Base-by-base conservation (phyloP, 2,888 invertebrate genomes). In the Hecatera dysodea region DNA sequence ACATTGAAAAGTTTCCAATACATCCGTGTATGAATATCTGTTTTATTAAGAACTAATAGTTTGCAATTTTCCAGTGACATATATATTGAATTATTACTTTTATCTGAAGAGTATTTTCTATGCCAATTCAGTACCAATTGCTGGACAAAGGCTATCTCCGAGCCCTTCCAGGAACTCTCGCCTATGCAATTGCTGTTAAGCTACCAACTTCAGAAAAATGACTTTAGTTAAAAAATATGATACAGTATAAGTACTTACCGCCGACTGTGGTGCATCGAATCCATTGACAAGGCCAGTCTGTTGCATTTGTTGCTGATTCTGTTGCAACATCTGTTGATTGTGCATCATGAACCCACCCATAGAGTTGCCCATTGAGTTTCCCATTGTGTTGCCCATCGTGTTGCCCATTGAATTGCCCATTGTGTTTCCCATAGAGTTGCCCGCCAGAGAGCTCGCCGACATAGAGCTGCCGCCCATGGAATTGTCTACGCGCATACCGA, bases 401-500 rank as follows among this genome's bases (percentile, higher is more conserved):
- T 44, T 68, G 36, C 52, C 36, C 67, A 67, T 67, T 0, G 67
- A 15, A 1, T 52, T 67, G 19, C 52, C n/a, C 67, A 67, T 67
- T 0, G 67, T 36, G 2, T 52, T 68, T 33, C 42, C 27, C 69
- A 68, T 70, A 39, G 72, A 42, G 0, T 60, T 60, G 19, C 73
- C 50, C 74, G 73, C 74, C 65, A 71, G 66, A 27, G 77, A 71
- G 57, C 88, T 76, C 59, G 77, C 66, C 36, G 78, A 76, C 77
- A 75, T 56, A 22, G 81, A 75, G 61, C 82, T 78, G 9, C 80
- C 85, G 81, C 87, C 85, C 90, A 91, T 85, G 63, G 91, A 88
- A 86, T 91, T 94, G 86, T 96, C 96, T 87, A 95, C 91, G 65
- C 96, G 94, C 95, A 96, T 95, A 84, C 96, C 96, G 86, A 96